Conservation (phyloP, 2,113 vertebrate species). For the Macroglossus sobrinus region DNA sequence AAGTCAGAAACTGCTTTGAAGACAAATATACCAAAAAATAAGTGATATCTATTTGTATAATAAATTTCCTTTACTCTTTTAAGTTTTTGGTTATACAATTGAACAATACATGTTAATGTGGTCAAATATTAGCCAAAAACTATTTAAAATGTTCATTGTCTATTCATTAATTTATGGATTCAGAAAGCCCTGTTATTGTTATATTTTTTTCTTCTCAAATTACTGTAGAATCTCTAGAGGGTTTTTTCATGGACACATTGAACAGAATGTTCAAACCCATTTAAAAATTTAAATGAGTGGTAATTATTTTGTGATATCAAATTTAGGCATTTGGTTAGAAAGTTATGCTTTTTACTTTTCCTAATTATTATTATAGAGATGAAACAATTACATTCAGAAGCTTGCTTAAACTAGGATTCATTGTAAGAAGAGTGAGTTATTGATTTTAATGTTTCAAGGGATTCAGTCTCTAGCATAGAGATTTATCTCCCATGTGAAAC, state of each 20-base stretch:
- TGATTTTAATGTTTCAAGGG: neutral
- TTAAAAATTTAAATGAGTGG: neutral
- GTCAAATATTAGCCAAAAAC: neutral
- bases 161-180: neutral
- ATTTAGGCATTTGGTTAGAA: neutral
- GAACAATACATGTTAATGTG: neutral
- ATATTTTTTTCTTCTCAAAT: neutral
- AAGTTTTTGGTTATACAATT: neutral
- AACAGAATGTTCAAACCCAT: neutral
- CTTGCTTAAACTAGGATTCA: neutral
- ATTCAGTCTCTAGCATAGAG: neutral
- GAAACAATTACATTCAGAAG: neutral
- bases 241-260: neutral
- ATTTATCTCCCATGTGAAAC: neutral
- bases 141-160: neutral
- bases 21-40: neutral
- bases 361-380: neutral
- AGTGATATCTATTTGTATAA: neutral
- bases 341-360: neutral
- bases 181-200: neutral
- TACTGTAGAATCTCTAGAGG: neutral
- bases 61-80: constrained; percentile 6
- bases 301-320: constrained; percentile 18
- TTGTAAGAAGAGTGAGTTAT: neutral
- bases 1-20: constrained; percentile 7